Evolutionary conservation across 23 tunicate genomes (phyloP).

Genomic region (Halocynthia aurantium): DNA sequence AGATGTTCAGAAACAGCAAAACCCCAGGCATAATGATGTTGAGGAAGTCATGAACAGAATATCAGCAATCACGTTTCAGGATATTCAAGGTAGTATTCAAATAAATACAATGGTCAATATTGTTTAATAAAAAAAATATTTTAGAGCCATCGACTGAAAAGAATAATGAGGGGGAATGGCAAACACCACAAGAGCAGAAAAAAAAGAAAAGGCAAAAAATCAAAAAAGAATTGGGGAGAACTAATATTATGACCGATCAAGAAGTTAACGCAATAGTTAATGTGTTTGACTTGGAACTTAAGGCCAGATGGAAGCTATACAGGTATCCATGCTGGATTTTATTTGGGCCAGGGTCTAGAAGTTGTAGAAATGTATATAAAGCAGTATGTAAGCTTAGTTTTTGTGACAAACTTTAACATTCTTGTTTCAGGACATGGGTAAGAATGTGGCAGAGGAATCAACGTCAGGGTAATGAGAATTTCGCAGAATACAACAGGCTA

Average conservation of each 20-base stretch:
- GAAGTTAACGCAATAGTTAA: slow-evolving; percentile 25
- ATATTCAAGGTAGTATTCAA: background rate
- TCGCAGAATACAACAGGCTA: slow-evolving; percentile 31
- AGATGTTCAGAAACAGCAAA: background rate
- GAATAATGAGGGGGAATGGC: slow-evolving; percentile 36
- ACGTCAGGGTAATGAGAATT: background rate
- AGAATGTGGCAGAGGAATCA: background rate
- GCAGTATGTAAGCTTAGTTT: background rate
- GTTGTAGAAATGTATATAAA: background rate
- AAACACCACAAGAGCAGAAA: slow-evolving; percentile 1
- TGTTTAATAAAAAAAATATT: background rate
- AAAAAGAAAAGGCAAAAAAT: slow-evolving; percentile 22
- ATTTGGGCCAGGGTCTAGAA: background rate
- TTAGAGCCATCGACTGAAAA: background rate
- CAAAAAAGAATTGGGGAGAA: slow-evolving; percentile 30
- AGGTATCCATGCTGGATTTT: slow-evolving; percentile 18
- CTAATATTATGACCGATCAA: slow-evolving; percentile 24
- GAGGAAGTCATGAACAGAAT: slow-evolving; percentile 7
- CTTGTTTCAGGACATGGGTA: slow-evolving; percentile 42
- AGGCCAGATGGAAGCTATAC: slow-evolving; percentile 48
- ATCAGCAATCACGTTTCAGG: slow-evolving; percentile 13
- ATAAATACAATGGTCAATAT: background rate
- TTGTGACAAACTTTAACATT: background rate
- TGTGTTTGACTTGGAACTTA: slow-evolving; percentile 7
- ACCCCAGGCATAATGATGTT: background rate